A percentile compares a stretch with the other conserved stretches of the same genome.
These are phyloP conservation scores for Calephelis nemesis DNA, from an alignment of 1,140 invertebrate species.

Conservation along the genomic window DNA sequence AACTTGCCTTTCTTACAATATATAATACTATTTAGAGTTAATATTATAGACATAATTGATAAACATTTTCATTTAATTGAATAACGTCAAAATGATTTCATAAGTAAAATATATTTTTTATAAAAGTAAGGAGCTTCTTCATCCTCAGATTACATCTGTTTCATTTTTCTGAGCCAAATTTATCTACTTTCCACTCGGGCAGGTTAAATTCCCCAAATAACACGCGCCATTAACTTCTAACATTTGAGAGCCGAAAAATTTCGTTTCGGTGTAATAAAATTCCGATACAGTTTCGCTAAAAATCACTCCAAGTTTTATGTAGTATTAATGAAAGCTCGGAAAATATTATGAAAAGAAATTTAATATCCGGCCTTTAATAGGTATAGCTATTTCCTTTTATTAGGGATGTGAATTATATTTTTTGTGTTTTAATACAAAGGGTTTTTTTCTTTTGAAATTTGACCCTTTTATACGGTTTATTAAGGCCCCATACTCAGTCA, in stretches of 20 bases:
- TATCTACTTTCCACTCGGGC: slow-evolving; percentile 12
- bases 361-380: too few relatives aligned
- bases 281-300: slow-evolving; percentile 4
- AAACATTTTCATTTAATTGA: too few relatives aligned
- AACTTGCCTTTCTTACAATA: too few relatives aligned
- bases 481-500: too few relatives aligned
- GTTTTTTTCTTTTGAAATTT: too few relatives aligned
- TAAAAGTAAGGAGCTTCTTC: background rate
- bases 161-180: slow-evolving; percentile 14
- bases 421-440: too few relatives aligned
- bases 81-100: background rate
- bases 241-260: slow-evolving; percentile 13
- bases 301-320: background rate
- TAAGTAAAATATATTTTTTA: slow-evolving; percentile 1
- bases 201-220: slow-evolving; percentile 18
- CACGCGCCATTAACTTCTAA: slow-evolving; percentile 14
- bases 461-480: too few relatives aligned
- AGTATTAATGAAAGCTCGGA: background rate
- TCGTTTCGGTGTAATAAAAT: slow-evolving; percentile 8
- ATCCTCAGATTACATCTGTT: slow-evolving; percentile 14
- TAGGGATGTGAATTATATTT: too few relatives aligned
- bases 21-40: too few relatives aligned
- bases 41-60: too few relatives aligned
- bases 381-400: too few relatives aligned
- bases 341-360: background rate